phyloP scores from a whole-genome alignment of 2,888 invertebrate species.

The Drosophila lutescens region DNA sequence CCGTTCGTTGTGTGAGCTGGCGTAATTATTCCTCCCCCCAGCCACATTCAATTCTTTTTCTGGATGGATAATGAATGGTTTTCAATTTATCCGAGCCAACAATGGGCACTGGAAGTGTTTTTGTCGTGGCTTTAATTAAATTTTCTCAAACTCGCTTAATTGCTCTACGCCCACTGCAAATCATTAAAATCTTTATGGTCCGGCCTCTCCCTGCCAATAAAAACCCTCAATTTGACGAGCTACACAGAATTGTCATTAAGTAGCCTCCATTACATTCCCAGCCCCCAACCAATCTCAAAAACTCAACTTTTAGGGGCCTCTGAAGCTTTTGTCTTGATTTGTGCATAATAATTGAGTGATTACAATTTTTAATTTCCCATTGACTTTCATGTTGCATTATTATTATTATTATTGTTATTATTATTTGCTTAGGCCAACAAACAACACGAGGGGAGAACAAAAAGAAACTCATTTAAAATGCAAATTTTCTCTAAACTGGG shows the following conservation, averaged over 20 bases:
- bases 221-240: conserved; percentile 63
- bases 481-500: conserved; percentile 65
- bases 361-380: conserved; percentile 62
- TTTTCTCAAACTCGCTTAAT: conserved; percentile 59
- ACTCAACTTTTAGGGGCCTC: conserved; percentile 33
- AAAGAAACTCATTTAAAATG: conserved; percentile 71
- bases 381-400: conserved; percentile 44
- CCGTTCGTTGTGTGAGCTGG: not conserved
- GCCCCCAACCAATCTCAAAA: not conserved
- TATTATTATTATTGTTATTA: conserved; percentile 45
- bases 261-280: conserved; percentile 17
- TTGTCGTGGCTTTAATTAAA: conserved; percentile 62
- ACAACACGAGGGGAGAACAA: conserved; percentile 30
- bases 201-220: conserved; percentile 48
- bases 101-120: conserved; percentile 40
- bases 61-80: conserved; percentile 44
- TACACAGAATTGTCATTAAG: conserved; percentile 73
- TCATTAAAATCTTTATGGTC: conserved; percentile 57
- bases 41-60: conserved; percentile 1
- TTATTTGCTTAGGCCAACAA: conserved; percentile 59
- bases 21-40: conserved; percentile 38
- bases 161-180: conserved; percentile 51
- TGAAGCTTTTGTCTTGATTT: conserved; percentile 71
- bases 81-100: conserved; percentile 52
- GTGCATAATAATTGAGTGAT: conserved; percentile 77